These are phyloP conservation scores for Phymastichus coffea DNA, from an alignment of 1,140 invertebrate species.

Conservation along the genomic window DNA sequence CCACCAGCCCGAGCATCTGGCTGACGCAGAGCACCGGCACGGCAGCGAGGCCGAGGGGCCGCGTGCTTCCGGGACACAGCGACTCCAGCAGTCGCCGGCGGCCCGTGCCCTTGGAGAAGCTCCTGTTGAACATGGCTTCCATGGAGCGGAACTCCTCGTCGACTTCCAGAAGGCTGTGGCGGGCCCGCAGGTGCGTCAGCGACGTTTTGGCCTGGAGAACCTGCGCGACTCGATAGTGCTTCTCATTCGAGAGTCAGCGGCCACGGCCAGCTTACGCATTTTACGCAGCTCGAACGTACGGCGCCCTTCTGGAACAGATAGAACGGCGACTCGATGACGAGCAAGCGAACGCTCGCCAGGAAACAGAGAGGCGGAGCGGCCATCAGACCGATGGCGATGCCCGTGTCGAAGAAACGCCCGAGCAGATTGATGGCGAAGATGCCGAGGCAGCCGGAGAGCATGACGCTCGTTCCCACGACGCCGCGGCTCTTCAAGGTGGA, in stretches of 20 bases:
- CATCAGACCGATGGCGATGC: slow-evolving; percentile 9
- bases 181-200: slow-evolving; percentile 24
- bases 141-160: slow-evolving; percentile 32
- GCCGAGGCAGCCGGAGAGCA: slow-evolving; percentile 30
- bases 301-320: slow-evolving; percentile 28
- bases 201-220: slow-evolving; percentile 31
- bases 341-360: slow-evolving; percentile 12
- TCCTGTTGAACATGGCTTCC: slow-evolving; percentile 23
- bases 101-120: neutral
- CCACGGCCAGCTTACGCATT: too few relatives aligned
- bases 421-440: slow-evolving; percentile 18
- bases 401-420: slow-evolving; percentile 7
- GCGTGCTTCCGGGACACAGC: slow-evolving; percentile 5
- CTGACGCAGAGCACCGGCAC: slow-evolving; percentile 24
- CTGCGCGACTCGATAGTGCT: too few relatives aligned
- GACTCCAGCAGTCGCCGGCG: neutral
- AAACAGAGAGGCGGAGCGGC: slow-evolving; percentile 12
- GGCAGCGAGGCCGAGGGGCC: slow-evolving; percentile 1
- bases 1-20: slow-evolving; percentile 32
- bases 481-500: slow-evolving; percentile 19
- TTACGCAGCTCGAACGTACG: too few relatives aligned
- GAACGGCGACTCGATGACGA: slow-evolving; percentile 35
- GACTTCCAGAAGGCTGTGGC: slow-evolving; percentile 25
- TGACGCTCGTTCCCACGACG: slow-evolving; percentile 6
- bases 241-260: too few relatives aligned